A percentile compares a stretch with the other conserved stretches of the same genome.
Evolutionary conservation across 1,140 invertebrate genomes (phyloP).

Genomic region (Carcinoscorpius rotundicauda): DNA sequence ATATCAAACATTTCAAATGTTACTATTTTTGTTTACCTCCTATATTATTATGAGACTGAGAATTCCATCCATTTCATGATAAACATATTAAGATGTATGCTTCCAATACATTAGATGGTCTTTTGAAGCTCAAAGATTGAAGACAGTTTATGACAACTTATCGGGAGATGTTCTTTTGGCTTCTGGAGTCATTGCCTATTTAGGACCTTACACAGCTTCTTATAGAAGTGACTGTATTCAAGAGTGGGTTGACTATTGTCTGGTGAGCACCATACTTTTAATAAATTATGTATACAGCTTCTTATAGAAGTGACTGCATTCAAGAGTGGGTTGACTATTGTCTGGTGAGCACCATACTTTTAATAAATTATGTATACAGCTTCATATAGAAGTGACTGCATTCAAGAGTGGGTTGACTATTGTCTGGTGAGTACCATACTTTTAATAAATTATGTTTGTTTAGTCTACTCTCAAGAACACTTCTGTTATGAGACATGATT

Average conservation of each 20-base stretch:
- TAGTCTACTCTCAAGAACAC: conserved; percentile 18
- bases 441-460: conserved; percentile 40
- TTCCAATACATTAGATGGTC: conserved; percentile 46
- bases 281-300: conserved; percentile 69
- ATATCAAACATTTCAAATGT: too few species aligned
- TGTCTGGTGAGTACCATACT: conserved; percentile 31
- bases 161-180: conserved; percentile 74
- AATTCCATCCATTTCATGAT: too few species aligned
- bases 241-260: conserved; percentile 52
- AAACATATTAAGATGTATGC: too few species aligned
- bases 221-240: conserved; percentile 54
- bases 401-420: conserved; percentile 56
- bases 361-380: too few species aligned
- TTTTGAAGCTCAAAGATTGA: conserved; percentile 48
- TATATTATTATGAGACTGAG: too few species aligned
- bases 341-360: conserved; percentile 28
- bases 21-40: too few species aligned
- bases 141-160: conserved; percentile 48
- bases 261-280: conserved; percentile 22
- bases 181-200: conserved; percentile 75
- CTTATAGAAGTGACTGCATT: conserved; percentile 53
- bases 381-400: conserved; percentile 50
- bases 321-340: conserved; percentile 53
- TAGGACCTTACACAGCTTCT: conserved; percentile 72
- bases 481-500: too few species aligned